Evolutionary conservation across 2,888 invertebrate genomes (phyloP).

Genomic region (Latrodectus hesperus): DNA sequence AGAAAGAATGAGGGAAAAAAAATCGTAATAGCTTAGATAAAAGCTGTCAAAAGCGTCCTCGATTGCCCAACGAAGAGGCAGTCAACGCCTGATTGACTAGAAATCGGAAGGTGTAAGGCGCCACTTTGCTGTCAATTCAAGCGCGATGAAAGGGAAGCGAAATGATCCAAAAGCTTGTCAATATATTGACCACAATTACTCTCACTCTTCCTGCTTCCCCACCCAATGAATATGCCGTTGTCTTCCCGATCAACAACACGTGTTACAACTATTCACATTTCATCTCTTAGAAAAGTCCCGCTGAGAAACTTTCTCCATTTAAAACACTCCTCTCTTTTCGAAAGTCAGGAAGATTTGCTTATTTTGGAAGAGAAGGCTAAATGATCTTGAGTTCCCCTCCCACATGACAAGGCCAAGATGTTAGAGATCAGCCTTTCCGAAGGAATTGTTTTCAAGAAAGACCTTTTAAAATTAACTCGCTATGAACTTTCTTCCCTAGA

Average conservation of each 20-base stretch:
- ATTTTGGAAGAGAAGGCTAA: slow-evolving; percentile 46
- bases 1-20: slow-evolving; percentile 28
- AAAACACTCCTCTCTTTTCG: slow-evolving; percentile 52
- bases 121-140: slow-evolving; percentile 58
- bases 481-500: not conserved
- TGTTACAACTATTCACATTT: slow-evolving; percentile 61
- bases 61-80: slow-evolving; percentile 55
- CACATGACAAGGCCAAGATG: slow-evolving; percentile 56
- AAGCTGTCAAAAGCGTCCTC: slow-evolving; percentile 59
- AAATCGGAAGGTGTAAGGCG: slow-evolving; percentile 57
- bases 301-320: slow-evolving; percentile 66
- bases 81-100: slow-evolving; percentile 66
- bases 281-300: slow-evolving; percentile 59
- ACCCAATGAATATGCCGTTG: slow-evolving; percentile 57
- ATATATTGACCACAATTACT: slow-evolving; percentile 68
- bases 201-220: slow-evolving; percentile 42
- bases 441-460: slow-evolving; percentile 27
- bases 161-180: slow-evolving; percentile 63
- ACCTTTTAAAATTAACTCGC: slow-evolving; percentile 17
- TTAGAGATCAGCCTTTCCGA: slow-evolving; percentile 35
- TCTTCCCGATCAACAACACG: slow-evolving; percentile 65
- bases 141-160: slow-evolving; percentile 58
- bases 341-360: slow-evolving; percentile 57
- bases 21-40: slow-evolving; percentile 61
- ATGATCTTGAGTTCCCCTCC: slow-evolving; percentile 62